A percentile compares a stretch with the other conserved stretches of the same genome.
These are phyloP conservation scores for Rhinichthys osculus DNA, from an alignment of 2,797 vertebrate species.

Conservation along the genomic window DNA sequence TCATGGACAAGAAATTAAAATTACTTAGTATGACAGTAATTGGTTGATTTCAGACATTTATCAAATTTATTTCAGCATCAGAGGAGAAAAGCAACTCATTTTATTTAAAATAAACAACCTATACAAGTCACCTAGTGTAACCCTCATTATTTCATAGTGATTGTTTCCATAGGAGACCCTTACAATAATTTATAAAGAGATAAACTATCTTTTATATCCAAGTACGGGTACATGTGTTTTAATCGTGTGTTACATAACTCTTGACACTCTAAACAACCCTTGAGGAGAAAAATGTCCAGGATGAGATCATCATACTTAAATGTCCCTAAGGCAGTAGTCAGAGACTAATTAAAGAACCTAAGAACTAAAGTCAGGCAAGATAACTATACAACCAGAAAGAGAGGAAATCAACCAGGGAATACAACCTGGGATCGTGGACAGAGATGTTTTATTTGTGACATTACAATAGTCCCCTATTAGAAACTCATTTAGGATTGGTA, in stretches of 20 bases:
- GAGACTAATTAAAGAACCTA: background rate
- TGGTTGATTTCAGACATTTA: background rate
- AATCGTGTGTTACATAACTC: background rate
- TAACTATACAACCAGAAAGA: background rate
- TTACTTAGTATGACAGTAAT: background rate
- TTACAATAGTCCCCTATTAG: background rate
- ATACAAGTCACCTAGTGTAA: background rate
- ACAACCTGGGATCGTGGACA: background rate
- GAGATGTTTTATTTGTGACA: background rate
- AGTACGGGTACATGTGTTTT: background rate
- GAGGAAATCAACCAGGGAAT: background rate
- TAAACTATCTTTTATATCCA: background rate
- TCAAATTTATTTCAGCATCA: background rate
- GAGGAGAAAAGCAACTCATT: background rate
- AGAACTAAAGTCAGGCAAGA: background rate
- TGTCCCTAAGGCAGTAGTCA: background rate
- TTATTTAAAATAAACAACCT: background rate
- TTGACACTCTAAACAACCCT: background rate
- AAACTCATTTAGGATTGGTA: background rate
- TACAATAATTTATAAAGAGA: background rate
- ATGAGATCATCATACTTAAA: constrained; percentile 8
- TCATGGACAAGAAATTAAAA: background rate
- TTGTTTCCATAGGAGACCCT: background rate
- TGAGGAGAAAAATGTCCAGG: background rate
- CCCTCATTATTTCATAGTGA: background rate